These are phyloP conservation scores for Aromia moschata DNA, from an alignment of 2,888 invertebrate genomes.

Conservation along the genomic window DNA sequence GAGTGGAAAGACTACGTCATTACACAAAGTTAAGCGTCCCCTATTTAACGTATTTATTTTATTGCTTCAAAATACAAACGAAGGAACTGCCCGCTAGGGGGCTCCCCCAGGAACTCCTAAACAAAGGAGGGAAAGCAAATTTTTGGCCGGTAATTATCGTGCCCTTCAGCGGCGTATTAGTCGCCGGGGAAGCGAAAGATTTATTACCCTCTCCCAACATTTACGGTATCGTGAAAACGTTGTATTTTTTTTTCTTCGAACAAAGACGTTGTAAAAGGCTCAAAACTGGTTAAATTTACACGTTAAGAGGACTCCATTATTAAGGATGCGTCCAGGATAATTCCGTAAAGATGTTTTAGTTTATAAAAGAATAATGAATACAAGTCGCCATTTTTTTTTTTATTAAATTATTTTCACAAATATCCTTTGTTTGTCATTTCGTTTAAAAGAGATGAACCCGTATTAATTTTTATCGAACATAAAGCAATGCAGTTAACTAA, in stretches of 20 bases:
- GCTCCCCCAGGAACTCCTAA: neutral
- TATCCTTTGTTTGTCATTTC: too few relatives aligned
- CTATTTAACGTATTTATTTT: neutral
- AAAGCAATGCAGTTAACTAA: too few relatives aligned
- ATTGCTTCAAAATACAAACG: neutral
- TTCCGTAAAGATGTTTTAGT: neutral
- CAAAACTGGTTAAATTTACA: neutral
- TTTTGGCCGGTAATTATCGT: constrained; percentile 7
- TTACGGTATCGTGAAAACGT: constrained; percentile 5
- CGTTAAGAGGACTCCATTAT: neutral
- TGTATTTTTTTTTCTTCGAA: constrained; percentile 6
- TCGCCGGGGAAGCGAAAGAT: constrained; percentile 7
- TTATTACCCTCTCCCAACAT: constrained; percentile 3
- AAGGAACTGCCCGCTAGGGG: neutral
- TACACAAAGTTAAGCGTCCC: too few relatives aligned
- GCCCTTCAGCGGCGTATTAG: constrained; percentile 12
- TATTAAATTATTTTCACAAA: too few relatives aligned
- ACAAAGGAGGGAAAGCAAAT: constrained; percentile 6
- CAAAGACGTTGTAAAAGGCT: neutral
- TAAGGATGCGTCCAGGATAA: neutral
- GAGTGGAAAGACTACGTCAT: too few relatives aligned
- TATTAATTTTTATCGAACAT: too few relatives aligned
- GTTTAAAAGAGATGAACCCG: too few relatives aligned
- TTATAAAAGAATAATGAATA: too few relatives aligned
- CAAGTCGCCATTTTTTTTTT: too few relatives aligned